Evolutionary conservation across 2,888 invertebrate genomes (phyloP), one percentile per base, ranked within the genome.

Genomic region (Bimastos eiseni): DNA sequence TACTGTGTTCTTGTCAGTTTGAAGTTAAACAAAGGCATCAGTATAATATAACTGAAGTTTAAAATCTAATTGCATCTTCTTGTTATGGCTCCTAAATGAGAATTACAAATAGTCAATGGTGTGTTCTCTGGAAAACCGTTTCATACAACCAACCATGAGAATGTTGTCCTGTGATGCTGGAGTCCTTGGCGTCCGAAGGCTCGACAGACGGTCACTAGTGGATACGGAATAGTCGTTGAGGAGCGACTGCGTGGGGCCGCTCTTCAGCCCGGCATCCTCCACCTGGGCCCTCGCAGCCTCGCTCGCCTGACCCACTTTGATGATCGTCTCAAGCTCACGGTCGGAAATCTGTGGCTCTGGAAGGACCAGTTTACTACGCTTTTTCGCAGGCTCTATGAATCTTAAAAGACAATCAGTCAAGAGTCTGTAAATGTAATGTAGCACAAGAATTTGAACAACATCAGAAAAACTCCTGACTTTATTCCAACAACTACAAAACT

Each of bases 331-430:
- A 89, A 96, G 93, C 92, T 96, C 96, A 95, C 96, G 96, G 95
- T 99, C 99, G 0, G 98, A 97, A 91, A 99, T 99, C 95, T 99
- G 99, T 0, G 99, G 99, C 93, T 97, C 97, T 0, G 99, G 99
- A 90, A 99, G 95, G 41, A 99, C 98, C 55, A 99, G 96, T 95
- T 99, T 99, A 92, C 98, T 98, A 91, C 99, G 96, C 94, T 99
- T 99, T 92, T 97, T 97, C 0, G 97, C 97, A 0, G 98, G 98
- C 95, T 98, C 98, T 89, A 93, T 93, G 90, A 94, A 94, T 92
- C 94, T 95, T 92, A 34, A n/a, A 38, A 34, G 17, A 49, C 30
- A 36, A 41, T 49, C 21, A 86, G 21, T 30, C 86, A 86, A 34
- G 34, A 30, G 11, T 70, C 70, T 70, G 30, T 70, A 70, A 70